A percentile compares a stretch with the other conserved stretches of the same genome.
phyloP scores from a whole-genome alignment of 2,113 vertebrate species.

The Chaetops frenatus region DNA sequence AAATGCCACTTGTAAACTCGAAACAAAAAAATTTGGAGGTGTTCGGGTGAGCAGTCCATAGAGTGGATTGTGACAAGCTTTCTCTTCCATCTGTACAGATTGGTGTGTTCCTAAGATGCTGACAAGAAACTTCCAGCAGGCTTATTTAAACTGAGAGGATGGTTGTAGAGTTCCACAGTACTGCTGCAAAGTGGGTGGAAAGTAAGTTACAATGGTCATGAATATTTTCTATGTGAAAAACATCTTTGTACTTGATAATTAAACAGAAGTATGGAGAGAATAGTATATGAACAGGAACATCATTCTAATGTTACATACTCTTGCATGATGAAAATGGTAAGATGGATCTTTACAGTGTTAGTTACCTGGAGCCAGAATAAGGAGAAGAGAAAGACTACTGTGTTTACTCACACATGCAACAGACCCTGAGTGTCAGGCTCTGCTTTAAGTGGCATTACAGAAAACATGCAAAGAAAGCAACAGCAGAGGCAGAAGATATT shows the following conservation, averaged over 20 bases:
- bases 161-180: background rate
- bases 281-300: background rate
- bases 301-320: background rate
- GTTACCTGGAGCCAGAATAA: background rate
- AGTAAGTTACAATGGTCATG: background rate
- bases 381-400: background rate
- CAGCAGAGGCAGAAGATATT: background rate
- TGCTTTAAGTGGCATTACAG: background rate
- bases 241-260: background rate
- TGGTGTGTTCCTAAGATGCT: background rate
- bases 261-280: background rate
- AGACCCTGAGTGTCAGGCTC: background rate
- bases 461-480: background rate
- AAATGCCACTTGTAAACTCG: background rate
- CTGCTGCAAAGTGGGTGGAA: background rate
- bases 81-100: background rate
- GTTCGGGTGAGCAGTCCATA: background rate
- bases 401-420: background rate
- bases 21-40: background rate
- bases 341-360: background rate
- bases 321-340: background rate
- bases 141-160: background rate
- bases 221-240: background rate
- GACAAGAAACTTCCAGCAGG: background rate
- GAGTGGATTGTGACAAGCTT: background rate